Base-by-base conservation (phyloP, 92 coral and sea anemone genomes). In the Epizoanthus illoricatus region DNA sequence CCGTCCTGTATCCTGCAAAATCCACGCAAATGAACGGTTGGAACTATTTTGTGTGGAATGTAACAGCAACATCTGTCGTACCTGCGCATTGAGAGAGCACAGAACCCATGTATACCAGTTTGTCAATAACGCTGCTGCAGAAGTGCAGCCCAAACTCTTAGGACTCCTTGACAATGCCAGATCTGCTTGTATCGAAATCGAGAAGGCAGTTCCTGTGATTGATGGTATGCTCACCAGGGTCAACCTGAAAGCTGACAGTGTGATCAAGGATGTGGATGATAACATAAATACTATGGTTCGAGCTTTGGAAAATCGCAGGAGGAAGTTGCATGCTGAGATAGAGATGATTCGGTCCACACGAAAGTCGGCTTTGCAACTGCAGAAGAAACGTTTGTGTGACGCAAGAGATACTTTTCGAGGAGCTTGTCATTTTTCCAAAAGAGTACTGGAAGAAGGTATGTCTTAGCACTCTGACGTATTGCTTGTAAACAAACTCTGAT, bases 381-480 rank as follows among this genome's bases (percentile, higher is more conserved):
- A 90, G 71, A 90, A 76, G 75, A 71, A 63, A 49, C 83, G 85
- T 15, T 80, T 90, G 47, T 79, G 79, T 49, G 78, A 87, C 3
- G 90, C 91, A 18, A 80, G 93, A 24, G 91, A 87, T 65, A 79
- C 76, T 16, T 63, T 90, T 52, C 76, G 86, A 41, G 93, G 80
- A 21, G 85, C 93, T 57, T 90, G 91, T 45, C 85, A 84, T 60
- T 83, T 87, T 79, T 90, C 85, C 17, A 90, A 87, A 76, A 87
- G 88, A 43, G 85, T 84, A 3, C 76, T 90, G 16, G 93, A 90
- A 54, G 90, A 90, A 84, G 93, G 93, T 89, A 82, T 0, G 36
- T 17, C 1, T 36, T 56, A 52, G 10, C 56, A 52, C 7, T 10
- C 9, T 45, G 52, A 45, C 52, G 52, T 45, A 45, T 45, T 45